Base-by-base conservation (phyloP, 1,140 invertebrate species). In the Macrotrachela quadricornifera region DNA sequence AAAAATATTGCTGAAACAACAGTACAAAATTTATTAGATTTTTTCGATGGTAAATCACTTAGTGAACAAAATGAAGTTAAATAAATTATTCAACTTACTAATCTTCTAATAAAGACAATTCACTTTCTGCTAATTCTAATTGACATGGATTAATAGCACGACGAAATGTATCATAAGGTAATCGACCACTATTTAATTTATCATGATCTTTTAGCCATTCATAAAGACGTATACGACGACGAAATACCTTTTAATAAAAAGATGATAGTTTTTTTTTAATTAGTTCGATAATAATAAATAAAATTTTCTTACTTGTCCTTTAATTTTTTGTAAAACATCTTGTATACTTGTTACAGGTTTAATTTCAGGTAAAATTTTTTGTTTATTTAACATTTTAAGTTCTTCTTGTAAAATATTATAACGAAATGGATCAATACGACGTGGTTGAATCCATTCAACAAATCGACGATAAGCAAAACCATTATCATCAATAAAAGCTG, bases 161-260 rank as follows among this genome's bases (percentile, higher is more conserved):
- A 36, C 63, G 56, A 60, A 70, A 70, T 15, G 64, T 64, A 16
- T 57, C 63, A 55, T 68, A 68, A 30, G 60, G 47, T 59, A 70
- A 59, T 46, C 62, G 57, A 13, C 68, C 68, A 16, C 61, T 62
- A 18, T 62, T 61, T 14, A 69, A 57, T 49, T 70, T 70, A 59
- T 70, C 68, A 59, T 68, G 69, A 57, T 69, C 67, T 54, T 55
- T 61, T 59, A 70, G 60, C 56, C 63, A 68, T 30, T 70, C 68
- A 21, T 63, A 57, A 13, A 68, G 57, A 30, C 68, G 50, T 10
- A 70, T 56, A 56, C 68, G 60, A 46, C 65, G 64, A 54, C 61
- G 63, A 51, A 56, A 59, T 6, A 70, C 66, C 68, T 70, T 41
- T n/a, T n/a, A n/a, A n/a, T n/a, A n/a, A 46, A 43, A 51, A 51